A percentile compares a stretch with the other conserved stretches of the same genome.
Evolutionary conservation across 2,797 vertebrate genomes (phyloP).

Genomic region (Phoebastria nigripes): DNA sequence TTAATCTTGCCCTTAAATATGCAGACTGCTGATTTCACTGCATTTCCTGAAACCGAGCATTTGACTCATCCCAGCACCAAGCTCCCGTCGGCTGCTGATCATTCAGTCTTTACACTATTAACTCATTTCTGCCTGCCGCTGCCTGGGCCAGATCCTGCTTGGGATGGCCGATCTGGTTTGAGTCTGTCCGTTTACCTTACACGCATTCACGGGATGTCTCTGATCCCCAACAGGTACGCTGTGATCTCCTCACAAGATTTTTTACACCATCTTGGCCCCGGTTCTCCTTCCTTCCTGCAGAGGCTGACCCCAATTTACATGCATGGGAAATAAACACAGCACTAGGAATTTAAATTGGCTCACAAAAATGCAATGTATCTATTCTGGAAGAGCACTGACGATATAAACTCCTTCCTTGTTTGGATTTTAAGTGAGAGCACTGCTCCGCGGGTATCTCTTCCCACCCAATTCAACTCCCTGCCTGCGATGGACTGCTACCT

Average conservation of each 20-base stretch:
- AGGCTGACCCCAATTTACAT: background rate
- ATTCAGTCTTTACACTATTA: background rate
- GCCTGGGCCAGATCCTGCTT: background rate
- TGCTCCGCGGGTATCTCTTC: background rate
- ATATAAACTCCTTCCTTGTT: background rate
- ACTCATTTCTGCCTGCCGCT: background rate
- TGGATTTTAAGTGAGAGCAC: background rate
- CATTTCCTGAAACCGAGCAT: background rate
- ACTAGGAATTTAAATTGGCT: background rate
- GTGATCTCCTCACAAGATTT: background rate
- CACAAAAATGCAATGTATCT: background rate
- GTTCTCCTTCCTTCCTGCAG: background rate
- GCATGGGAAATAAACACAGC: background rate
- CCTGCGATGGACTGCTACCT: background rate
- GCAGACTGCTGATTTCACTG: background rate
- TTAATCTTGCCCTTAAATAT: background rate
- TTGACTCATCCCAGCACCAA: background rate
- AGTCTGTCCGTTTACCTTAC: background rate
- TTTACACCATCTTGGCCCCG: background rate
- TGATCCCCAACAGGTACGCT: background rate
- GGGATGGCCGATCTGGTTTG: background rate
- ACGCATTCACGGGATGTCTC: fast-evolving
- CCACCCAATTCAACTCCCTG: background rate
- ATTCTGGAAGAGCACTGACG: background rate
- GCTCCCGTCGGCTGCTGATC: fast-evolving